phyloP scores from a whole-genome alignment of 2,888 invertebrate species.

The Agapostemon virescens region DNA sequence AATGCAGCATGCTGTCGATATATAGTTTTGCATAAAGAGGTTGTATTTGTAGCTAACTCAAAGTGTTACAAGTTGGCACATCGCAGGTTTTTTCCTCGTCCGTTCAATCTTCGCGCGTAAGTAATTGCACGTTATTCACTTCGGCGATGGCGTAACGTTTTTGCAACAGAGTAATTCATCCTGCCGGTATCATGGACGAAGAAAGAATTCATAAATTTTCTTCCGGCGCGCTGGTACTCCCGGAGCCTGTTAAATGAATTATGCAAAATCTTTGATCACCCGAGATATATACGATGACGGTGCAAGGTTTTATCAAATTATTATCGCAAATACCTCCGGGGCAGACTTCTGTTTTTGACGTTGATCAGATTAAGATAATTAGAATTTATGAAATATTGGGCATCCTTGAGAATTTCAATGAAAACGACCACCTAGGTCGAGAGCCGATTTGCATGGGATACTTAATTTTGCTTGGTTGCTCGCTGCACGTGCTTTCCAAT shows the following conservation, averaged over 20 bases:
- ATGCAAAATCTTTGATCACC: constrained; percentile 18
- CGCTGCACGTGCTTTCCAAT: background rate
- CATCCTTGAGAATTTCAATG: constrained; percentile 11
- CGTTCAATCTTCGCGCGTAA: background rate
- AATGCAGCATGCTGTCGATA: background rate
- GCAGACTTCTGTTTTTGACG: constrained; percentile 20
- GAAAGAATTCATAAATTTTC: constrained; percentile 19
- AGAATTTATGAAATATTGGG: background rate
- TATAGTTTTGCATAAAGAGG: background rate
- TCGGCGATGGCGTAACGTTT: background rate
- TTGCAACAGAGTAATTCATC: constrained; percentile 6
- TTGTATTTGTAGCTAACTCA: background rate
- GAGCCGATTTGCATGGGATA: background rate
- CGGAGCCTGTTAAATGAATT: constrained; percentile 10
- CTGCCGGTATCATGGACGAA: background rate
- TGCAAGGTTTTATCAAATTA: constrained; percentile 23
- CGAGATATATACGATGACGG: constrained; percentile 17
- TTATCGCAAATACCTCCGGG: constrained; percentile 24
- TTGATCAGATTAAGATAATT: constrained; percentile 26
- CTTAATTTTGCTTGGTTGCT: background rate
- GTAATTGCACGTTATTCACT: constrained; percentile 8
- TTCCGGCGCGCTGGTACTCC: background rate
- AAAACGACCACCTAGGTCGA: constrained; percentile 6
- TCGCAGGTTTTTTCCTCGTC: background rate
- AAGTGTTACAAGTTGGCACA: background rate